Percentiles rank a stretch among this genome's conserved stretches.
These are phyloP conservation scores for Acanthococcus lagerstroemiae DNA, from an alignment of 2,888 invertebrate genomes.

Conservation along the genomic window DNA sequence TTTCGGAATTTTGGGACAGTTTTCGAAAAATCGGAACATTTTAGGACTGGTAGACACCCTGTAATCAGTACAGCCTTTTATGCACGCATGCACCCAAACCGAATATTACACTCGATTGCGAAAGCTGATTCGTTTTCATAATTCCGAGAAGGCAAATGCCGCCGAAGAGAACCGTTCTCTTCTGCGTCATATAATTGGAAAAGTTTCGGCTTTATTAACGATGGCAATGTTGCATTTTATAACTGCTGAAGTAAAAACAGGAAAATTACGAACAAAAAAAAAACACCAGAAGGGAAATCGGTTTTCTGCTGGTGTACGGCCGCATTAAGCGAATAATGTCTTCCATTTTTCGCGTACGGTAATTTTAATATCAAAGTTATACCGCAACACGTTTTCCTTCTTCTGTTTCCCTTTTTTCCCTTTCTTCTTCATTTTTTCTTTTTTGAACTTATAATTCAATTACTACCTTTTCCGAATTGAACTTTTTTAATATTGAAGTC, in stretches of 20 bases:
- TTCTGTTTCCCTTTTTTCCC: conserved; percentile 5
- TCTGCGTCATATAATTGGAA: conserved; percentile 21
- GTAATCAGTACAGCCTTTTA: neutral
- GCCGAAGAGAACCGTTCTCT: neutral
- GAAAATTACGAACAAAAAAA: neutral
- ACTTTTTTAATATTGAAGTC: conserved; percentile 23
- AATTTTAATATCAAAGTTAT: conserved; percentile 27
- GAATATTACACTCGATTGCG: neutral
- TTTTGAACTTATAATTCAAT: conserved; percentile 18
- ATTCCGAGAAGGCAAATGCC: neutral
- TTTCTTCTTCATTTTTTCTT: neutral
- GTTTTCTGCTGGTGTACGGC: conserved; percentile 18
- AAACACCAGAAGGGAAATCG: conserved; percentile 15
- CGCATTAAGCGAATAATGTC: conserved; percentile 28
- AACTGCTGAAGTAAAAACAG: neutral
- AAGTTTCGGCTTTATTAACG: conserved; percentile 26
- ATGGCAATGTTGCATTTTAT: conserved; percentile 19
- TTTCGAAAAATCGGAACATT: no score
- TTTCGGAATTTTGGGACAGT: no score
- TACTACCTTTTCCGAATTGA: conserved; percentile 20
- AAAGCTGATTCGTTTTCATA: no score
- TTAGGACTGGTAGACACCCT: neutral
- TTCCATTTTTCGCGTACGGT: conserved; percentile 21
- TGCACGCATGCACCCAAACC: neutral
- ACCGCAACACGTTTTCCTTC: conserved; percentile 24